Evolutionary conservation across 2,888 invertebrate genomes (phyloP), one percentile per base, ranked within the genome.

Genomic region (Cosmorhoe ocellata): DNA sequence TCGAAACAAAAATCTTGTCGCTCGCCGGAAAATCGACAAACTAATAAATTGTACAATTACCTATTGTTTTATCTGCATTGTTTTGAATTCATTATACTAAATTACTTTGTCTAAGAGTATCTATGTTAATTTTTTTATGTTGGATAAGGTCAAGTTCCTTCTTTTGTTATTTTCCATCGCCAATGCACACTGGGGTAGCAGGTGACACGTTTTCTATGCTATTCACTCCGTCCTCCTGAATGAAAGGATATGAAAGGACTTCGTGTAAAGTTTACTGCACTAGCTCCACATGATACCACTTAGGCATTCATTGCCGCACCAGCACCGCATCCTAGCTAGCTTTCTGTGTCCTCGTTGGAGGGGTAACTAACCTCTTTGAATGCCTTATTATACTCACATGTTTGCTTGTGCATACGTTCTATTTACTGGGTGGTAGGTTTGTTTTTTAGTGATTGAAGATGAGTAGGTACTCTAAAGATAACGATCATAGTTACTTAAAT

Each of bases 351-450:
- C 69, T 69, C 71, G 61, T 56, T 61, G 61, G 63, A 69, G 77
- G 77, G 83, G 82, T 81, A 79, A 83, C 76, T 81, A 82, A 82
- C 84, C 85, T 79, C 71, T 68, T 77, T 71, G 65, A 69, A 65
- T 66, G 63, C 58, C 50, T 61, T 59, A 61, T 61, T 56, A 54
- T 59, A 49, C 44, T 44, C 51, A 36, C 45, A 34, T 48, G 44
- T 39, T 30, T 52, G 32, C 31, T 31, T 32, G 10, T 33, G 36
- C 36, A 22, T 47, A 38, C 31, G 27, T 43, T 43, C 10, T n/a
- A 13, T 43, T 28, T 33, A 26, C 28, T 30, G 6, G 1, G 5
- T 18, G 5, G 6, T 7, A 24, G 24, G 24, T 24, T 24, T 33
- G 22, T 36, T 24, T 22, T 39, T 32, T 31, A 12, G 41, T 12